Percentiles rank a stretch among this genome's conserved stretches.
phyloP scores from a whole-genome alignment of 2,113 vertebrate genomes.

The Tychaedon coryphoeus region DNA sequence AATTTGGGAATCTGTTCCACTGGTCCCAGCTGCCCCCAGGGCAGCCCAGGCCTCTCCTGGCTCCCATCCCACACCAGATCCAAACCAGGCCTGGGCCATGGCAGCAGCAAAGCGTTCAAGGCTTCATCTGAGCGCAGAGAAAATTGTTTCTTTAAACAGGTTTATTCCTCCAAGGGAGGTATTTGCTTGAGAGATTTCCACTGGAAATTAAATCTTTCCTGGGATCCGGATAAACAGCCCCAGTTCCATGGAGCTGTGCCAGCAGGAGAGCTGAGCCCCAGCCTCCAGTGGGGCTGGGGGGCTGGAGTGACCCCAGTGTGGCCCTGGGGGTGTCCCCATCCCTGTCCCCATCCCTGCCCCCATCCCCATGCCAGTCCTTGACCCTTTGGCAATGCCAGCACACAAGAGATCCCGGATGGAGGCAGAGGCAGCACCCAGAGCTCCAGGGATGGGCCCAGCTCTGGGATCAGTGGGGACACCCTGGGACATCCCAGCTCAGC shows the following conservation, averaged over 20 bases:
- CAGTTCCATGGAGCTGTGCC: background rate
- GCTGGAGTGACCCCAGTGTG: background rate
- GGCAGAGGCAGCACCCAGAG: accelerated
- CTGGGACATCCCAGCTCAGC: background rate
- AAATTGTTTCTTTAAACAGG: constrained; percentile 57
- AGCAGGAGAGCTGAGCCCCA: background rate
- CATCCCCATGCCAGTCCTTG: accelerated
- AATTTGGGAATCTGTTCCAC: accelerated
- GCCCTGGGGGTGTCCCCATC: background rate
- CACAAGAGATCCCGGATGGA: accelerated
- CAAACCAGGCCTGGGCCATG: background rate
- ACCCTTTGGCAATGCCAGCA: accelerated
- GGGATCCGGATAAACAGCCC: background rate
- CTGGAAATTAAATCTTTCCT: constrained; percentile 35
- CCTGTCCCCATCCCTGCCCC: background rate
- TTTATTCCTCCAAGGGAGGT: constrained; percentile 44
- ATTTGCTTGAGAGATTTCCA: constrained; percentile 44
- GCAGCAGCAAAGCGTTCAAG: background rate
- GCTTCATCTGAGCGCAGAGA: background rate
- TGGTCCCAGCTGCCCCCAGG: background rate
- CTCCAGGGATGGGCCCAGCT: accelerated
- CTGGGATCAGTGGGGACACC: background rate
- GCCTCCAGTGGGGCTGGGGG: background rate
- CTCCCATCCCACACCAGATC: background rate
- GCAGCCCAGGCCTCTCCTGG: background rate